Conservation (phyloP, 2,113 vertebrate genomes). For the Rhizomys pruinosus region DNA sequence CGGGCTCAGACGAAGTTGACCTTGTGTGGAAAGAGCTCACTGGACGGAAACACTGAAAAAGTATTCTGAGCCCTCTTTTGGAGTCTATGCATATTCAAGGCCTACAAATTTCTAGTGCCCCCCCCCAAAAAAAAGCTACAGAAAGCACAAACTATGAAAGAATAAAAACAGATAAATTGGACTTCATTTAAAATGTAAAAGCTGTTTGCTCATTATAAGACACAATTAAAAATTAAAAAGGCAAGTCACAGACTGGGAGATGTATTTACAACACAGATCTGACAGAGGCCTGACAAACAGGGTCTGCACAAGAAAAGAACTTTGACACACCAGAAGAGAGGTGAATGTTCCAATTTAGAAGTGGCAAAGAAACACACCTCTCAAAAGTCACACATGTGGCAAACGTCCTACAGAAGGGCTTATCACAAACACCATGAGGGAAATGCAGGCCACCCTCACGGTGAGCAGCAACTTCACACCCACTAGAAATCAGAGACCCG, state of each 20-base stretch:
- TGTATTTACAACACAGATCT: background rate
- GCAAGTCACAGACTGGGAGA: background rate
- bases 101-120: background rate
- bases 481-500: background rate
- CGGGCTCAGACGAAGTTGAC: background rate
- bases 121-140: background rate
- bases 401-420: accelerated
- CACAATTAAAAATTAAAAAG: background rate
- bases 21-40: background rate
- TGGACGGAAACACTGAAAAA: background rate
- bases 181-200: background rate
- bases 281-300: background rate
- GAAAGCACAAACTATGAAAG: background rate
- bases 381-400: accelerated
- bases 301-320: background rate
- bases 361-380: background rate
- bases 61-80: background rate
- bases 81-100: background rate
- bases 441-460: accelerated
- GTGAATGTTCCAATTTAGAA: background rate
- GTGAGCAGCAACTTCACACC: background rate
- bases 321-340: background rate
- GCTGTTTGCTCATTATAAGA: background rate
- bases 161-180: background rate
- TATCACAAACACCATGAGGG: too few relatives aligned